A percentile compares a stretch with the other conserved stretches of the same genome.
phyloP scores from a whole-genome alignment of 2,797 vertebrate species.

The Dendrocincla fuliginosa region DNA sequence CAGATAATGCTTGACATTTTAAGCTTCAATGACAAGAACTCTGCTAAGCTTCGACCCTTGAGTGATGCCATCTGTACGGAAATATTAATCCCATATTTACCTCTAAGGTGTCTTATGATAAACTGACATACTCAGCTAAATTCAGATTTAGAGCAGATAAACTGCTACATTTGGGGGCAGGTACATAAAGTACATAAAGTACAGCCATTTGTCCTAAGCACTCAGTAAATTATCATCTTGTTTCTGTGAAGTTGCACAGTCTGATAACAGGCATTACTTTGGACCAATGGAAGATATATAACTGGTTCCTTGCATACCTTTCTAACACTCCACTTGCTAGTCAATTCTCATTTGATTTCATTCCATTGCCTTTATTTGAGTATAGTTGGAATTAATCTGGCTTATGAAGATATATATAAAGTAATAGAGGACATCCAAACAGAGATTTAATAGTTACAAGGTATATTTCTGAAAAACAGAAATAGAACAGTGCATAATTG shows the following conservation, averaged over 20 bases:
- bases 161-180: not conserved
- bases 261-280: not conserved
- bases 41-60: not conserved
- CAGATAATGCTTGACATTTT: not conserved
- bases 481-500: not conserved
- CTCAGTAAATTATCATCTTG: not conserved
- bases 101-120: not conserved
- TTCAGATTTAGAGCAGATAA: constrained; percentile 7
- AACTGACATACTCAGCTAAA: not conserved
- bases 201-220: not conserved
- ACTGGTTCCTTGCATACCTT: not conserved
- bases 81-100: not conserved
- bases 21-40: not conserved
- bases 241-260: not conserved
- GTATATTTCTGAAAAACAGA: not conserved
- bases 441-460: not conserved
- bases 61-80: not conserved
- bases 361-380: not conserved
- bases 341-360: not conserved
- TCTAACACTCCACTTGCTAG: not conserved
- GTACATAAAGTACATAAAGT: not conserved
- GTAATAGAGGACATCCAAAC: not conserved
- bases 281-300: not conserved
- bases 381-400: not conserved
- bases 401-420: not conserved